These are phyloP conservation scores for Apteryx mantelli DNA, from an alignment of 2,113 vertebrate species.

Conservation along the genomic window DNA sequence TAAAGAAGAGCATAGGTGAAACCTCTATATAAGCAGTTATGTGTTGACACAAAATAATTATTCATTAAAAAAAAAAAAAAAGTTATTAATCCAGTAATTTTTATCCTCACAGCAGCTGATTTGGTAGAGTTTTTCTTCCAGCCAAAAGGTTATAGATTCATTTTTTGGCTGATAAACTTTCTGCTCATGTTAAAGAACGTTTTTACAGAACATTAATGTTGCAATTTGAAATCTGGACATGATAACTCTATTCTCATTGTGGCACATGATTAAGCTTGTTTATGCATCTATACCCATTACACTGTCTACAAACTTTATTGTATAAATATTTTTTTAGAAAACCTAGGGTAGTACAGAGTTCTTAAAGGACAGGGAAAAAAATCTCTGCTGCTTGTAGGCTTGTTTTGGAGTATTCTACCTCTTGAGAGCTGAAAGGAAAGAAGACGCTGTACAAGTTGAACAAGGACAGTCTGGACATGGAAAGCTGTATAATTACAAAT, in stretches of 20 bases:
- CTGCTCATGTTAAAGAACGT: background rate
- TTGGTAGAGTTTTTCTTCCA: background rate
- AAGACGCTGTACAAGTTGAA: background rate
- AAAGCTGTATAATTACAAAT: background rate
- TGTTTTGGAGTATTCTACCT: background rate
- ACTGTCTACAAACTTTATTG: background rate
- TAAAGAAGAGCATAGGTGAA: background rate
- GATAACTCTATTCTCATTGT: background rate
- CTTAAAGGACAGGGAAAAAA: background rate
- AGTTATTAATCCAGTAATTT: background rate
- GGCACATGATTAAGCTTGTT: background rate
- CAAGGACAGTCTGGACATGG: background rate
- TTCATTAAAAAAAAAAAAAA: background rate
- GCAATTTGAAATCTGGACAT: background rate
- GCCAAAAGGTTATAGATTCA: background rate
- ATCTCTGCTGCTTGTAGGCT: fast-evolving
- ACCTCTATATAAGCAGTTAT: background rate
- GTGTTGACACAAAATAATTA: constrained; percentile 5
- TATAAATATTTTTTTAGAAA: background rate
- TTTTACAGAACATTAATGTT: background rate
- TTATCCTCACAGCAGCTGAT: background rate
- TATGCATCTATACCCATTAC: background rate
- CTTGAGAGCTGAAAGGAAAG: background rate
- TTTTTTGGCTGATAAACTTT: background rate
- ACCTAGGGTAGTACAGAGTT: background rate